These are phyloP conservation scores for Actias luna DNA, from an alignment of 2,888 invertebrate genomes.

Conservation along the genomic window DNA sequence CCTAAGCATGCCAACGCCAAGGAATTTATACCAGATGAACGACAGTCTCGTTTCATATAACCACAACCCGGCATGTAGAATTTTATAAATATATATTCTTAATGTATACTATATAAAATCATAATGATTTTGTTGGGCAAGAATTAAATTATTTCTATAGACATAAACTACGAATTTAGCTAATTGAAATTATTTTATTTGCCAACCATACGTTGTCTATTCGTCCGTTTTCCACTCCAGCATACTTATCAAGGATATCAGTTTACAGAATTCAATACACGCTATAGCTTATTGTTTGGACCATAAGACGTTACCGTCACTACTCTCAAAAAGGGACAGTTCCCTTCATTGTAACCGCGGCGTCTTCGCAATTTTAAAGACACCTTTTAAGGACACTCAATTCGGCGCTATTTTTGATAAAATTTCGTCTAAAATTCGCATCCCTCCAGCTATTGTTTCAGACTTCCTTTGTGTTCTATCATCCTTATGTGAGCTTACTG, in stretches of 20 bases:
- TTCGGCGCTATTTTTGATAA: conserved; percentile 50
- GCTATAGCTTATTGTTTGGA: conserved; percentile 33
- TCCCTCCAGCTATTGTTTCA: conserved; percentile 15
- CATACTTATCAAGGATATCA: conserved; percentile 16
- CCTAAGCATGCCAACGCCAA: too few relatives aligned
- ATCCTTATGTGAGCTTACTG: conserved; percentile 35
- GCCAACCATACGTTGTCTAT: too few relatives aligned
- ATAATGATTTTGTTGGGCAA: too few relatives aligned
- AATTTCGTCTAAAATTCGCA: conserved; percentile 46
- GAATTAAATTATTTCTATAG: too few relatives aligned
- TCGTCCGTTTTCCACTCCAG: too few relatives aligned
- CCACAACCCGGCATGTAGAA: too few relatives aligned
- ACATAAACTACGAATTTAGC: too few relatives aligned
- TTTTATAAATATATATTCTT: too few relatives aligned
- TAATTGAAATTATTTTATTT: too few relatives aligned
- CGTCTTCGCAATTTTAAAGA: conserved; percentile 61
- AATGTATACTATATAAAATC: too few relatives aligned
- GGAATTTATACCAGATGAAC: too few relatives aligned
- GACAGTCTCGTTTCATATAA: too few relatives aligned
- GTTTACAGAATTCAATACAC: not conserved
- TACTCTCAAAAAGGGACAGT: conserved; percentile 44
- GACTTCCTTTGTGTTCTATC: conserved; percentile 35
- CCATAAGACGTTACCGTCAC: conserved; percentile 32
- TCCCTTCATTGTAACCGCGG: conserved; percentile 54
- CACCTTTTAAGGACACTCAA: conserved; percentile 59